phyloP scores from a whole-genome alignment of 2,113 vertebrate species.

The Mellivora capensis region DNA sequence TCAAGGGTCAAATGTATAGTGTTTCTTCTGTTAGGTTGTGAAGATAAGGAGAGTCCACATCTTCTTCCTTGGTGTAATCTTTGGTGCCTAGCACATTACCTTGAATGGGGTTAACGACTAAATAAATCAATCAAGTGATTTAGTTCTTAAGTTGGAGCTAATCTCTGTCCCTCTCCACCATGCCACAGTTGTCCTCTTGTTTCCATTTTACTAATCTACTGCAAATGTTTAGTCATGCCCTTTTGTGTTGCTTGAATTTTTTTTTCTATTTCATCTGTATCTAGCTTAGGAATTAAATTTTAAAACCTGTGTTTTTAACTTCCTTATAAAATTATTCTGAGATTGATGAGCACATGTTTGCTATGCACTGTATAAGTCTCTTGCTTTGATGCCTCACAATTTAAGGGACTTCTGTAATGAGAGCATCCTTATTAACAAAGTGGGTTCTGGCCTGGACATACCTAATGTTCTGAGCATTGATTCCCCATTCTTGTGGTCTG shows the following conservation, averaged over 20 bases:
- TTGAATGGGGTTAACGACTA: background rate
- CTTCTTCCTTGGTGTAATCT: background rate
- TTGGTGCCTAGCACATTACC: accelerated
- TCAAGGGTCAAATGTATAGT: background rate
- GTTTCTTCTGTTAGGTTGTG: too few relatives aligned
- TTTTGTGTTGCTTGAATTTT: background rate
- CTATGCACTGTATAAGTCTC: background rate
- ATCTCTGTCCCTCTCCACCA: background rate
- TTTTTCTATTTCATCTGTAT: background rate
- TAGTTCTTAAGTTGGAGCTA: background rate
- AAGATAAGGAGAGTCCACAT: too few relatives aligned
- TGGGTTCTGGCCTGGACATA: background rate
- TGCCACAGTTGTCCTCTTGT: background rate
- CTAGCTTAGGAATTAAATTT: background rate
- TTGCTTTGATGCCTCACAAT: background rate
- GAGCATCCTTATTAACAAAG: background rate
- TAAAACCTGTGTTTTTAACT: background rate
- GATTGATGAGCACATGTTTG: background rate
- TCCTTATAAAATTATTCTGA: background rate
- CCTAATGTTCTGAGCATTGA: background rate
- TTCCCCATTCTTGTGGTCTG: background rate
- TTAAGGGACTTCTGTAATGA: background rate
- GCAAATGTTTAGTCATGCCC: background rate
- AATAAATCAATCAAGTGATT: background rate
- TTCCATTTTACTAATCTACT: background rate